Conservation (phyloP, 35 echinoderm and acorn worm species). For the Diadema setosum region DNA sequence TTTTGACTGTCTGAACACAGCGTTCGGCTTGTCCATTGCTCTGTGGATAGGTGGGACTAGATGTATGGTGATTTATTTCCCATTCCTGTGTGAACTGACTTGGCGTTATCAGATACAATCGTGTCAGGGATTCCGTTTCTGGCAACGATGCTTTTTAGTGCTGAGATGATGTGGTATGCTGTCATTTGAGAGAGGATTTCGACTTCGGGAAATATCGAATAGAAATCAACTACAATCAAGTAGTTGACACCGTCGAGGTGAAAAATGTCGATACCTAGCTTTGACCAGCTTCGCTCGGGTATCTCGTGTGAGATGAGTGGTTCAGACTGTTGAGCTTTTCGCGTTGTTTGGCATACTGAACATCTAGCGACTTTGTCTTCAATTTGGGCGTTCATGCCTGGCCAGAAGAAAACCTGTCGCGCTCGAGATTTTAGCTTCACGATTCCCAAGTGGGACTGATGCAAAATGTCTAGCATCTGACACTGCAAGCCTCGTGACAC, state of each 20-base stretch:
- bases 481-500: conserved; percentile 41
- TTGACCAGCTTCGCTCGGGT: conserved; percentile 21
- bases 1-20: neutral
- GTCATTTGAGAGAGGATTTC: neutral
- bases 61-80: neutral
- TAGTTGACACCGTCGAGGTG: too few species aligned
- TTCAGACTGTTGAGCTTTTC: conserved; percentile 40
- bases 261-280: neutral
- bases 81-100: neutral
- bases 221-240: conserved; percentile 23
- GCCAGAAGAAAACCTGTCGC: conserved; percentile 44
- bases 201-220: conserved; percentile 35
- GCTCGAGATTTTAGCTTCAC: conserved; percentile 44
- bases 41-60: neutral
- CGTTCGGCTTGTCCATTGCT: neutral
- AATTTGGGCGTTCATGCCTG: conserved; percentile 40
- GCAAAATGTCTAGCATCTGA: conserved; percentile 46
- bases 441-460: conserved; percentile 61
- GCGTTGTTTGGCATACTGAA: neutral
- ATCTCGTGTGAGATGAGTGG: neutral
- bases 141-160: neutral
- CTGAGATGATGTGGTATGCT: neutral
- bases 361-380: conserved; percentile 38
- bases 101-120: neutral
- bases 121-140: neutral